Conservation (phyloP, 2,797 vertebrate species). For the Acipenser transmontanus region DNA sequence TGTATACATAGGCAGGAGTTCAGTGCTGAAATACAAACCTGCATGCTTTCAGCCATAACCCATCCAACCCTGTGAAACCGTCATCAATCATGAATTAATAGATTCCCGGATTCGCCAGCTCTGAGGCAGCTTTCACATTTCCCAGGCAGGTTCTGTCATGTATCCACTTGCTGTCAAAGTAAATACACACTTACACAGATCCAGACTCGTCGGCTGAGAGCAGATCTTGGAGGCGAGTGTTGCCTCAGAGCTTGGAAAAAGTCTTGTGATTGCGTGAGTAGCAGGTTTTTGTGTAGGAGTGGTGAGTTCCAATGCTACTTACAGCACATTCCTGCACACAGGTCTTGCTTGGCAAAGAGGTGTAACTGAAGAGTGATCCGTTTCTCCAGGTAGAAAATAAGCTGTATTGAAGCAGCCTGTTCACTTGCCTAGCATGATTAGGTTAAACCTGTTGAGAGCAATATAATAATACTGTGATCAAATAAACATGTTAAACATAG, state of each 20-base stretch:
- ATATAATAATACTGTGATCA: too few relatives aligned
- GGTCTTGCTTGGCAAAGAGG: not conserved
- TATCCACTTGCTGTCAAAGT: slow-evolving; percentile 11
- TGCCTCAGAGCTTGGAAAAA: not conserved
- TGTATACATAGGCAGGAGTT: too few relatives aligned
- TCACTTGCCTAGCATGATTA: too few relatives aligned
- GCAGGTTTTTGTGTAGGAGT: slow-evolving; percentile 4
- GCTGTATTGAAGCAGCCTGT: too few relatives aligned
- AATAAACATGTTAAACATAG: too few relatives aligned
- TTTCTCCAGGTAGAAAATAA: too few relatives aligned
- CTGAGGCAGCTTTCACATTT: slow-evolving; percentile 28
- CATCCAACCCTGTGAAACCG: not conserved
- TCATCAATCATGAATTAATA: slow-evolving; percentile 18
- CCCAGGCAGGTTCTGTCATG: slow-evolving; percentile 45
- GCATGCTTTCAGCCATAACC: not conserved
- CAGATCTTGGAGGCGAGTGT: slow-evolving; percentile 7
- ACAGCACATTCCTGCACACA: slow-evolving; percentile 7
- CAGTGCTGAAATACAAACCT: not conserved
- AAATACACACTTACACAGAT: slow-evolving; percentile 1
- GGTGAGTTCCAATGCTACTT: not conserved
- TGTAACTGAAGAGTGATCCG: too few relatives aligned
- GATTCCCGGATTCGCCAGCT: not conserved
- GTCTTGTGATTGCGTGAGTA: not conserved
- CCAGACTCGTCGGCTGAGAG: slow-evolving; percentile 6
- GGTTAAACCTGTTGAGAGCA: too few relatives aligned